Percentiles rank a stretch among this genome's conserved stretches.
phyloP scores from a whole-genome alignment of 2,113 vertebrate species.

The Myiagra hebetior region DNA sequence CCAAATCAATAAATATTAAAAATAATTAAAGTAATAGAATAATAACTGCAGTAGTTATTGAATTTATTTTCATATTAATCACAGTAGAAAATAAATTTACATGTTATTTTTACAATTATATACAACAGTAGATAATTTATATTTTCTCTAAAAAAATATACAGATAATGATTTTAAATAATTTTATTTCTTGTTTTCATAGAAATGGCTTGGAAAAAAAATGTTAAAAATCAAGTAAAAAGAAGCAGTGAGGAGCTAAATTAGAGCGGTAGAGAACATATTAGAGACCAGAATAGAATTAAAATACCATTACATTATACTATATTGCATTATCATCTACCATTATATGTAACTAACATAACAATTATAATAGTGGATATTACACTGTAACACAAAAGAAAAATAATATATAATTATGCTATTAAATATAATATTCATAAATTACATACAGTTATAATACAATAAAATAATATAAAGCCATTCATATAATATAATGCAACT shows the following conservation, averaged over 20 bases:
- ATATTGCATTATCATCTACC: background rate
- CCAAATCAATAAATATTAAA: background rate
- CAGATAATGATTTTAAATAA: background rate
- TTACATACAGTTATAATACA: background rate
- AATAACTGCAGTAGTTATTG: background rate
- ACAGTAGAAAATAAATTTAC: background rate
- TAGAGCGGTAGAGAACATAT: background rate
- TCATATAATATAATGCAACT: background rate
- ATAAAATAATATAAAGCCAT: background rate
- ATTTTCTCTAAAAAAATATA: background rate
- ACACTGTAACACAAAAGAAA: background rate
- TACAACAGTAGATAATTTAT: background rate
- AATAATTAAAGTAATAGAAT: background rate
- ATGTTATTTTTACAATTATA: background rate
- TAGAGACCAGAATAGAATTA: background rate
- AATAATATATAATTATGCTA: background rate
- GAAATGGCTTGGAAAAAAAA: background rate
- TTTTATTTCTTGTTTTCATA: background rate
- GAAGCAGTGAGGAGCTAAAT: background rate
- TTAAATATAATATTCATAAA: background rate
- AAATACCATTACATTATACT: background rate
- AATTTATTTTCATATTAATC: background rate
- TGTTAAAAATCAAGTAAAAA: background rate
- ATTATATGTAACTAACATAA: background rate
- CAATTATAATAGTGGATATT: background rate